phyloP scores from a whole-genome alignment of 1,140 invertebrate species.

The Drosophila bocqueti region DNA sequence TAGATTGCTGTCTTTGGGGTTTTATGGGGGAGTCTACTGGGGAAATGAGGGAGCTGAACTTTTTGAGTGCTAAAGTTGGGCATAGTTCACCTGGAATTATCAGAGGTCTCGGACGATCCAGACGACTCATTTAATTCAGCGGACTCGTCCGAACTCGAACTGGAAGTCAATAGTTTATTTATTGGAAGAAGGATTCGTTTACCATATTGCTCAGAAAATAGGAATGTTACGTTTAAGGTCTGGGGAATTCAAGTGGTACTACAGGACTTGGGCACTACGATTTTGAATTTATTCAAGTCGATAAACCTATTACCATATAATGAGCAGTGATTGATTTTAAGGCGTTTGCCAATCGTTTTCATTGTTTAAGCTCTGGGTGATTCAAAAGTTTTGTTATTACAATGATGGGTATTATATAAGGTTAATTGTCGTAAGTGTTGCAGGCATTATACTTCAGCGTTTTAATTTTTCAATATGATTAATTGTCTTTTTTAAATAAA shows the following conservation, averaged over 20 bases:
- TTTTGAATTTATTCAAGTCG: not conserved
- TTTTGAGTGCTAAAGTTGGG: not conserved
- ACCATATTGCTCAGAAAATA: not conserved
- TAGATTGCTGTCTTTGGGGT: slow-evolving; percentile 18
- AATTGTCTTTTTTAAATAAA: not conserved
- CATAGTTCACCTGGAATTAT: slow-evolving; percentile 55
- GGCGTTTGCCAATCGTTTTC: not conserved
- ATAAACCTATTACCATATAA: not conserved
- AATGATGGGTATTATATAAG: not conserved
- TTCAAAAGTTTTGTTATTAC: not conserved
- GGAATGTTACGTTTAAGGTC: not conserved
- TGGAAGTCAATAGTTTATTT: slow-evolving; percentile 41
- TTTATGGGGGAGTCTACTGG: slow-evolving; percentile 13
- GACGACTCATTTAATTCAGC: slow-evolving; percentile 5
- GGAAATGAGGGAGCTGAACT: slow-evolving; percentile 9
- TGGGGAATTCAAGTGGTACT: not conserved
- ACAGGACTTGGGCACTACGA: not conserved
- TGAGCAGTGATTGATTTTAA: not conserved
- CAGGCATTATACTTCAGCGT: not conserved
- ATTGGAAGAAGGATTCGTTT: not conserved
- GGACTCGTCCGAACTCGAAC: slow-evolving; percentile 17
- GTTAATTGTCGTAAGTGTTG: not conserved
- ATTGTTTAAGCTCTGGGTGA: not conserved
- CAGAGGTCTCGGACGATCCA: slow-evolving; percentile 25
- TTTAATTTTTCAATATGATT: not conserved